Base-by-base conservation (phyloP, 1,140 invertebrate species). In the Acromyrmex charruanus region DNA sequence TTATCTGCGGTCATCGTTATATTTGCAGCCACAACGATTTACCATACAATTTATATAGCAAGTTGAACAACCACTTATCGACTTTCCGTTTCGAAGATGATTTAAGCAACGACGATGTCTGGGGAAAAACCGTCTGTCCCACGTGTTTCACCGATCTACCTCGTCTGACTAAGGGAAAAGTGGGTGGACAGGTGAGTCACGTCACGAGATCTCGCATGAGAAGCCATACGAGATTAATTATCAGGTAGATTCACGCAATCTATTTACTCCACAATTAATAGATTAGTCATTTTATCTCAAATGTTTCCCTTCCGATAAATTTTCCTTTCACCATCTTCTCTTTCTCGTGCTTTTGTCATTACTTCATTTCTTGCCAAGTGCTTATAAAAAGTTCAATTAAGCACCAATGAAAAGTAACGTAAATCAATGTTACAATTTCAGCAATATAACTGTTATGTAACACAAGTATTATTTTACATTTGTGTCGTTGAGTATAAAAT, bases 21-120 rank as follows among this genome's bases (percentile, higher is more conserved):
- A 61, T 25, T 92, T 91, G 51, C 89, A 97, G 97, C 5, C 97
- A 97, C 91, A 97, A 97, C 84, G 97, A 97, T 92, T 90, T 97
- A 10, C 94, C 97, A 0, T 96, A 94, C 90, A 96, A 96, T 89
- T 92, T 96, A 16, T 94, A 96, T 63, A 59, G 77, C 0, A 93
- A 93, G 9, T 88, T 95, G 0, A 92, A 95, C 61, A 97, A 97
- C 88, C 94, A 96, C 53, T 93, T 97, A 18, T 90, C 93, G 1
- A 90, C 90, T 9, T 95, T 96, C 25, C 90, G 95, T 74, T 95
- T 97, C 49, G 92, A 93, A 1, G 88, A 92, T 12, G 93, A 96
- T 91, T 89, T 97, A 31, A 94, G 77, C 0, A 63, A 93, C 10
- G 94, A 96, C 75, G 59, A 90, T 16, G 79, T 93, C 4, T 96